Evolutionary conservation across 2,113 vertebrate species (phyloP), one percentile per base, ranked within the genome.

Genomic region (Piprites chloris): DNA sequence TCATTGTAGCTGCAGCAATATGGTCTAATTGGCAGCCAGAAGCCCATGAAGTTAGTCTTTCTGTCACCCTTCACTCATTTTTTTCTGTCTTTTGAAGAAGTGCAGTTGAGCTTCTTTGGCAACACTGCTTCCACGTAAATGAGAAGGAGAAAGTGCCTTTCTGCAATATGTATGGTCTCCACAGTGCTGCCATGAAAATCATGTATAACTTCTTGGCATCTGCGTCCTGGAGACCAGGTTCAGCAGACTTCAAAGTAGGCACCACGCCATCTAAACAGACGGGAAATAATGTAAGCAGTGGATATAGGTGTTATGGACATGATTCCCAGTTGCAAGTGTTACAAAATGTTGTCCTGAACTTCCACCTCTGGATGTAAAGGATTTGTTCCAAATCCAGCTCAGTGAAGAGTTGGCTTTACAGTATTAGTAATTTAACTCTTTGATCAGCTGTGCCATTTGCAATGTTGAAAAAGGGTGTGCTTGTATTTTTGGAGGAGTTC

Each of bases 231-330:
- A 80, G 78, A 78, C 81, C 50, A 87, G 33, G 84, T 93, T 96
- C 78, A 88, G 33, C 74, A 77, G 69, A 41, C 95, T 86, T 61
- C 58, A 39, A 53, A 59, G 17, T 58, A 91, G 97, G 93, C 91
- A 92, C 39, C 52, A 41, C 0, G 46, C 82, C 81, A 95, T 95
- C 62, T 72, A 65, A 85, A 75, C 96, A 97, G 95, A 97, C 95
- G 92, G 94, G 74, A 95, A 95, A 96, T 96, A 97, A 89, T 95
- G 74, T 90, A 88, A 94, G 90, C 58, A 58, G 95, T 83, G 85
- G 68, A 49, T 94, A 81, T 88, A 80, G 87, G 83, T 35, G 22
- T 83, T 88, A 82, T 19, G 37, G 90, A 84, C 63, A 35, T 33
- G 12, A 35, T 94, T 97, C 95, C 93, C 26, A 8, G 76, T 92